Evolutionary conservation across 2,888 invertebrate genomes (phyloP), one percentile per base, ranked within the genome.

Genomic region (Octonoba sinensis): DNA sequence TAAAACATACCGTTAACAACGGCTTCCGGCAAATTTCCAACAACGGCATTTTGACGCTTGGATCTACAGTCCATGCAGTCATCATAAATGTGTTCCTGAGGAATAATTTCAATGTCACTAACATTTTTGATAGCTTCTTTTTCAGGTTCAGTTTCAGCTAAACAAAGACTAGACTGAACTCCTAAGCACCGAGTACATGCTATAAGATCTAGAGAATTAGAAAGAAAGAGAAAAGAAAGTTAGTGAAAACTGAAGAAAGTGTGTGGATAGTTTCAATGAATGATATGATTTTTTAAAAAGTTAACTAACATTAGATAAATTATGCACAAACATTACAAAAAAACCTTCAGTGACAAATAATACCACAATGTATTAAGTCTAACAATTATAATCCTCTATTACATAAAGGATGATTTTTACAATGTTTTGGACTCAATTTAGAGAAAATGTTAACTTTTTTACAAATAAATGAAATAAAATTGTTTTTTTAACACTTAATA

Each of bases 111-210:
- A 20, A 54, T 44, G 15, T 69, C 60, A 59, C 24, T 59, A 16
- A 15, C 13, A 54, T 54, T 69, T 86, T 93, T 66, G 95, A 86
- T 94, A 93, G 85, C 92, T 90, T 36, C 91, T 90, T 94, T 93
- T 83, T 93, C 92, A 18, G 67, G 36, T 16, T 56, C 65, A 27
- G 54, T 69, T 66, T 78, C 82, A 56, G 77, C 70, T 1, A 88
- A 85, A 8, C 84, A 83, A n/a, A 89, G 85, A 24, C 87, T 86
- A 3, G 89, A 88, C 66, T 88, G 87, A 22, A 90, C 95, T 1
- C 96, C 94, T 78, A 99, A 91, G 88, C 98, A 98, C 72, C 96
- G 91, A 0, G 95, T 95, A 88, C 98, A 99, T 85, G 94, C 95
- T 85, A 99, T 96, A 87, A 98, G 90, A 89, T 96, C 90, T 90